Evolutionary conservation across 2,888 invertebrate genomes (phyloP), one percentile per base, ranked within the genome.

Genomic region (Ochropleura leucogaster): DNA sequence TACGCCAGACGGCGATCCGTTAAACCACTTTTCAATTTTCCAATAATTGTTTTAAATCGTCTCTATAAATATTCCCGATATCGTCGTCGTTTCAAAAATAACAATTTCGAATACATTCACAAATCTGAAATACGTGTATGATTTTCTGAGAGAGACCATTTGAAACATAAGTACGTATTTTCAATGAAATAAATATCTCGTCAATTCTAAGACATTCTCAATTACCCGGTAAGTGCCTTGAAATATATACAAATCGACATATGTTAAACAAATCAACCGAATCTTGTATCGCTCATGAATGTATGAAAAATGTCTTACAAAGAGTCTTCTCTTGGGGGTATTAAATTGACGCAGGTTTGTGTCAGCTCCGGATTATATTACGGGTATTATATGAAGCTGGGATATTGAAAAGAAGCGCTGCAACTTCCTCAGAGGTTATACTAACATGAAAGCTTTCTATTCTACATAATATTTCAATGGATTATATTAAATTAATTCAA

Each of bases 341-440:
- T 76, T 68, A 81, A 68, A 84, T 85, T 83, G 72, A 71, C 72
- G 76, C 82, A 42, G 71, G 63, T 74, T 71, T 73, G 68, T 72
- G 77, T 55, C 59, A 79, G 82, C 75, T 68, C 75, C 51, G 60
- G 77, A 86, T 86, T 76, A 79, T 74, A 82, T 84, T 84, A 77
- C 77, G 74, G 65, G 67, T 72, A 55, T 72, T 40, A 75, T 68
- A 77, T 40, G 71, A n/a, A 67, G 65, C 73, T 63, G 75, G 71
- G 77, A 83, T 85, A 89, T 89, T 89, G 83, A 86, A 88, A 83
- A 85, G 86, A 88, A 89, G 85, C 86, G 80, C 72, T 88, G 76
- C 79, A 86, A 88, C 76, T 83, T 84, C 83, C 79, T 74, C 47
- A 66, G 59, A 80, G 72, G 53, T 83, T 77, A 78, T 78, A 42